phyloP scores from a whole-genome alignment of 1,140 invertebrate species.

The Globodera rostochiensis region DNA sequence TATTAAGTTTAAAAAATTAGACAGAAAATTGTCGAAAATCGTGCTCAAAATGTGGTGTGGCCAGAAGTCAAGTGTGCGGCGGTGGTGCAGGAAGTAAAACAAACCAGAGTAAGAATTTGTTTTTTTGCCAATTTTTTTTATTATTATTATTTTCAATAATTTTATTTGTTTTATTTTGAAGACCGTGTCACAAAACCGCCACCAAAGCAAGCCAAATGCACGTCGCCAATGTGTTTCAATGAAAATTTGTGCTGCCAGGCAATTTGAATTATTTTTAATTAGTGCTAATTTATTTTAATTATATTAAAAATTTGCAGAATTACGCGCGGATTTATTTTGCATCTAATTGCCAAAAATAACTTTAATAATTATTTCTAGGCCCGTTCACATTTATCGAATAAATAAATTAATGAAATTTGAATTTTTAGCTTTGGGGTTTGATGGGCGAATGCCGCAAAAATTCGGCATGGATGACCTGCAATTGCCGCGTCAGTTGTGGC shows the following conservation, averaged over 20 bases:
- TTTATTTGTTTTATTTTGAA: slow-evolving; percentile 4
- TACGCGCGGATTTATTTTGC: background rate
- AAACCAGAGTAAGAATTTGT: background rate
- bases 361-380: slow-evolving; percentile 1
- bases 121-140: too few relatives aligned
- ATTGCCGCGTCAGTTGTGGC: slow-evolving; percentile 52
- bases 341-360: background rate
- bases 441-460: slow-evolving; percentile 45
- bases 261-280: background rate
- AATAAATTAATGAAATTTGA: slow-evolving; percentile 13
- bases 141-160: slow-evolving; percentile 1
- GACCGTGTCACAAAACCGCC: slow-evolving; percentile 27
- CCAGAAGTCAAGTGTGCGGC: slow-evolving; percentile 38
- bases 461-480: slow-evolving; percentile 52
- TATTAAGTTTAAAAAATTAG: background rate
- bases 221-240: slow-evolving; percentile 53
- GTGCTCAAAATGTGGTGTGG: slow-evolving; percentile 34
- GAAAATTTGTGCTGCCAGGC: slow-evolving; percentile 52
- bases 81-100: slow-evolving; percentile 27
- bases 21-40: slow-evolving; percentile 46
- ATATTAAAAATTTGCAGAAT: background rate
- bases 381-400: background rate
- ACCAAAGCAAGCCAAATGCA: slow-evolving; percentile 35
- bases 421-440: slow-evolving; percentile 49
- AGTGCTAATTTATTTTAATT: background rate